Conservation (phyloP, 2,888 invertebrate genomes). For the Agriopis aurantiaria region DNA sequence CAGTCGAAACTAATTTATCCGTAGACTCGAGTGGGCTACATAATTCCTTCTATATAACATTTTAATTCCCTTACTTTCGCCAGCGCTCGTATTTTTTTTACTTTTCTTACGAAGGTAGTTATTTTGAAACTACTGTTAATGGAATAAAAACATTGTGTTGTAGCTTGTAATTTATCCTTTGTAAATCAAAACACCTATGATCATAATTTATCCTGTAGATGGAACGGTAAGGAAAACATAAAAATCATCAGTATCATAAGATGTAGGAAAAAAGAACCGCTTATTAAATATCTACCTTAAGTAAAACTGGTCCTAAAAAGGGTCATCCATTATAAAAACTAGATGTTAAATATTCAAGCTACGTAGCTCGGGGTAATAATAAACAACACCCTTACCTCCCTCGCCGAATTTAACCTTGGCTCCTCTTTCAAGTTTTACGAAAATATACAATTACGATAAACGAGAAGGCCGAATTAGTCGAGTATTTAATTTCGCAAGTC, state of each 20-base stretch:
- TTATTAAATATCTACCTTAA: slow-evolving; percentile 22
- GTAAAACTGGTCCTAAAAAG: slow-evolving; percentile 37
- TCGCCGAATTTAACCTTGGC: slow-evolving; percentile 47
- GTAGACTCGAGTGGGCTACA: no score
- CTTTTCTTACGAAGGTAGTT: no score
- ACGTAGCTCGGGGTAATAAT: slow-evolving; percentile 53
- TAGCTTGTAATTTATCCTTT: no score
- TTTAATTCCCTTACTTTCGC: no score
- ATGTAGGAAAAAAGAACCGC: slow-evolving; percentile 10
- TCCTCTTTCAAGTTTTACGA: slow-evolving; percentile 36
- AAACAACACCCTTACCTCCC: slow-evolving; percentile 51
- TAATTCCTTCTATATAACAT: no score
- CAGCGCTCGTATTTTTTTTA: no score
- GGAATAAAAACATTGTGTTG: no score
- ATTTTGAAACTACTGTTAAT: no score
- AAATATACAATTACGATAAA: slow-evolving; percentile 37
- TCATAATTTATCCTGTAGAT: background rate
- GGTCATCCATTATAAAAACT: no score
- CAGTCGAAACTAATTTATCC: background rate
- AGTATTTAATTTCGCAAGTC: slow-evolving; percentile 36
- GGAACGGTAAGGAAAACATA: background rate
- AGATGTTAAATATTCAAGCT: slow-evolving; percentile 51
- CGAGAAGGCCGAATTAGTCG: slow-evolving; percentile 20
- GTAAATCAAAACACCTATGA: no score
- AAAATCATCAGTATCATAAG: slow-evolving; percentile 7